Conservation (phyloP, 2,888 invertebrate genomes). For the Fabriciana adippe region DNA sequence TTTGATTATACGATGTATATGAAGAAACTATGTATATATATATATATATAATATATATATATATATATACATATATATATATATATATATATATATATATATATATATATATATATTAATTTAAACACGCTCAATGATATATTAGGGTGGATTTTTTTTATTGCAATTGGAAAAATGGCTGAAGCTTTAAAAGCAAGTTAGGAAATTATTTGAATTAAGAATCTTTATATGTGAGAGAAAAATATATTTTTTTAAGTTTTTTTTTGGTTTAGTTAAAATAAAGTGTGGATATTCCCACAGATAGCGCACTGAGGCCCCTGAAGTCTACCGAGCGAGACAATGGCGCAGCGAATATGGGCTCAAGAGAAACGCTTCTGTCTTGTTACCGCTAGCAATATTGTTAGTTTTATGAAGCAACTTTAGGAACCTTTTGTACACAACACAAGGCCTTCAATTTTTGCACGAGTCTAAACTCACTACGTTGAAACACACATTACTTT, state of each 20-base stretch:
- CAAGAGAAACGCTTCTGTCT: conserved; percentile 73
- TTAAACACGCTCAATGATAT: too few relatives aligned
- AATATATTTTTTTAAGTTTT: too few relatives aligned
- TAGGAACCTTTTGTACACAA: conserved; percentile 64
- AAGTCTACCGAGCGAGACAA: conserved; percentile 76
- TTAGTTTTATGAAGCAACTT: conserved; percentile 77
- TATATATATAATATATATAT: too few relatives aligned
- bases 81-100: too few relatives aligned
- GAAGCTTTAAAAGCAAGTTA: background rate
- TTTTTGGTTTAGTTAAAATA: too few relatives aligned
- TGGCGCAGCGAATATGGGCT: conserved; percentile 73
- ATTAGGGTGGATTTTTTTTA: too few relatives aligned
- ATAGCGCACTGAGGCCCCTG: conserved; percentile 66
- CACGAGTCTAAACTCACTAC: conserved; percentile 10
- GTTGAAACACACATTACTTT: conserved; percentile 4
- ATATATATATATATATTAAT: too few relatives aligned
- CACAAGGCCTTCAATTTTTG: conserved; percentile 30
- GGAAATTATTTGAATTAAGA: background rate
- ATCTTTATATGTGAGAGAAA: background rate
- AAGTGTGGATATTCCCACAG: conserved; percentile 42
- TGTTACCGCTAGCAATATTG: conserved; percentile 79
- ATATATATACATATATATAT: too few relatives aligned
- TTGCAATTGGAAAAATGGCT: too few relatives aligned
- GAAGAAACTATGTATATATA: too few relatives aligned
- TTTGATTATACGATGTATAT: too few relatives aligned